Base-by-base conservation (phyloP, 2,888 invertebrate genomes). In the Thymelicus acteon region DNA sequence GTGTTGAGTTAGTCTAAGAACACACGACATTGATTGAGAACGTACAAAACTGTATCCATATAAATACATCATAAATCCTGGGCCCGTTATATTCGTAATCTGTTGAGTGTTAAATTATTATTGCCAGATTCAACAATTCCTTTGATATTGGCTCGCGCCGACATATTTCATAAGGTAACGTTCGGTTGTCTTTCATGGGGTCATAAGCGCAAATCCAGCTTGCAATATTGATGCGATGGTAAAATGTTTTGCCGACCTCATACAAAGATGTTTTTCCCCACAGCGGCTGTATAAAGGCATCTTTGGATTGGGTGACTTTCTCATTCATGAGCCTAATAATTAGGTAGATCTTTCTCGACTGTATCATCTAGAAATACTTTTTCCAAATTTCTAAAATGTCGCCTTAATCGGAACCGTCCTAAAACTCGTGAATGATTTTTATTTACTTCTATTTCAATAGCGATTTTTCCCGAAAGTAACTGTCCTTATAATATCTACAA, bases 101-200 rank as follows among this genome's bases (percentile, higher is more conserved):
- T 68, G 62, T 62, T 68, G 44, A 7, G 47, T 68, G 62, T 57
- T 62, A 68, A 68, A 57, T 68, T 68, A 68, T 68, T 62, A 47
- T 62, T 68, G 62, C 62, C 68, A 37, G 54, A 61, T 68, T 44
- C 61, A 68, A 68, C 62, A 68, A 68, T 39, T 68, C 44, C 60
- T 44, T 62, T 62, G 68, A 68, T 68, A 68, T 61, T 68, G 68
- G 62, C 57, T 62, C 61, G 37, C 40, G 54, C 12, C 15, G 54
- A n/a, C 10, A 52, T 68, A 68, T 68, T 57, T 68, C 68, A 68
- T 61, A 62, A 44, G 44, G 24, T 24, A 54, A 47, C 24, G 62
- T 31, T 31, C 31, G 31, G 31, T 54, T 57, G 62, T 39, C 57
- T 62, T 37, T 68, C 31, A 61, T 49, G 58, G 13, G 15, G 49